Percentiles rank a stretch among this genome's conserved stretches.
Evolutionary conservation across 2,888 invertebrate genomes (phyloP).

Genomic region (Metellina segmentata): DNA sequence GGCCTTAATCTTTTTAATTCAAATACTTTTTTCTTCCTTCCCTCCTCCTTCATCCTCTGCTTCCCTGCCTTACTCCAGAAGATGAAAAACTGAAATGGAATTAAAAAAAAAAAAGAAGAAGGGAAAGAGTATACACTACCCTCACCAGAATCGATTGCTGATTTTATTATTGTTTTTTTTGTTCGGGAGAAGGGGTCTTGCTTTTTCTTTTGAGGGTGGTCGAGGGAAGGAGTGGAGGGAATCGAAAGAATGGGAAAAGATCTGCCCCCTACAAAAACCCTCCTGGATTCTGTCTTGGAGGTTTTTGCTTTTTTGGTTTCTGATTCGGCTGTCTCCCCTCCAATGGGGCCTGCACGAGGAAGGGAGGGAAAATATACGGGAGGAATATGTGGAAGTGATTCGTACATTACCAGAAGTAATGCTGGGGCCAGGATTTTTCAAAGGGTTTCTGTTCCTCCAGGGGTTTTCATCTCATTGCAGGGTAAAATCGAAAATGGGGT

Average conservation of each 20-base stretch:
- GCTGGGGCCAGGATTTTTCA: constrained; percentile 36
- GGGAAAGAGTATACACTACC: constrained; percentile 10
- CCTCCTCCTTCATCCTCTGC: constrained; percentile 4
- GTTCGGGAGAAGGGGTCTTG: constrained; percentile 6
- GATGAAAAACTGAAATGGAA: constrained; percentile 41
- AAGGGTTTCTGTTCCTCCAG: constrained; percentile 29
- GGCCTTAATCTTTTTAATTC: constrained; percentile 72
- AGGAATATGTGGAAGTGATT: constrained; percentile 64
- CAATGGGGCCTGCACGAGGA: constrained; percentile 46
- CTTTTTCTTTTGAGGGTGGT: constrained; percentile 42
- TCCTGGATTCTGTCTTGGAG: constrained; percentile 10
- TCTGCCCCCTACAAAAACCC: constrained; percentile 51
- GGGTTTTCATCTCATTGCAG: constrained; percentile 42
- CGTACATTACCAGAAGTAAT: constrained; percentile 56
- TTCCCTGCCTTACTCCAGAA: constrained; percentile 46
- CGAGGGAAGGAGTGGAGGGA: constrained; percentile 27
- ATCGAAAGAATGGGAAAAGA: constrained; percentile 49
- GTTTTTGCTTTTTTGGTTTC: constrained; percentile 44
- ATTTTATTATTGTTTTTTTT: constrained; percentile 41
- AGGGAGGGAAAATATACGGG: constrained; percentile 11
- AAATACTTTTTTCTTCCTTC: constrained; percentile 52
- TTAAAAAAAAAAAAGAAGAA: constrained; percentile 18
- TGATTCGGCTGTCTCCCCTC: constrained; percentile 51
- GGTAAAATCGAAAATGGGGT: background rate
- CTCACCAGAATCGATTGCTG: constrained; percentile 13